Base-by-base conservation (phyloP, 2,888 invertebrate genomes). In the Agrilus cyanescens region DNA sequence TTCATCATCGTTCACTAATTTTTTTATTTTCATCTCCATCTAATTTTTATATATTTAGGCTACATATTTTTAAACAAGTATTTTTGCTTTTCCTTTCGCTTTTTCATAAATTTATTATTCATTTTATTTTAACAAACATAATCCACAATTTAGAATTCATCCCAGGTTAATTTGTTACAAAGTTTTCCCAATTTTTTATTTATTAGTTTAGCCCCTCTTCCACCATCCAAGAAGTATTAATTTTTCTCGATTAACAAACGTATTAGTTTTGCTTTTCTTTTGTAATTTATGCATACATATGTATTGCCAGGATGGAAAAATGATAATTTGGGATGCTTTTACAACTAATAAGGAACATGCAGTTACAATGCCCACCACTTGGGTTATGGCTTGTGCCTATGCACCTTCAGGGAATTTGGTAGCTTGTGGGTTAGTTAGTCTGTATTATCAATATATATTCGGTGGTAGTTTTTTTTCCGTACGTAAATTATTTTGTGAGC, bases 301-400 rank as follows among this genome's bases (percentile, higher is more conserved):
- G 38, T 45, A 32, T 42, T 48, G 46, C 63, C 68, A 94, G 89
- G 95, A 96, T 75, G 96, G 95, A 44, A 95, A 94, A 72, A 85
- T 96, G 78, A 87, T 96, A 55, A 89, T 96, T 57, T 96, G 96
- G 96, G 96, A 96, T 74, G 95, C 93, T 50, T 95, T 94, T 71
- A 91, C 94, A 29, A 91, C 91, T 51, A 91, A 91, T 65, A 94
- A 94, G 75, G 95, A 96, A 71, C 87, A 89, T 70, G 91, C 93
- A 12, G 85, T 96, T 52, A 83, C 93, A 42, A 94, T 91, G 91
- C 91, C 94, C 48, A 93, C 94, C 49, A 95, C 94, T 14, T 96
- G 95, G 87, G 91, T 95, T 47, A 93, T 96, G 90, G 91, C 95
- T 30, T 95, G 95, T 70, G 91, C 95, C 25, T 96, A 93, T 70